Conservation (phyloP, 2,888 invertebrate species). For the Drosophila diplacantha region DNA sequence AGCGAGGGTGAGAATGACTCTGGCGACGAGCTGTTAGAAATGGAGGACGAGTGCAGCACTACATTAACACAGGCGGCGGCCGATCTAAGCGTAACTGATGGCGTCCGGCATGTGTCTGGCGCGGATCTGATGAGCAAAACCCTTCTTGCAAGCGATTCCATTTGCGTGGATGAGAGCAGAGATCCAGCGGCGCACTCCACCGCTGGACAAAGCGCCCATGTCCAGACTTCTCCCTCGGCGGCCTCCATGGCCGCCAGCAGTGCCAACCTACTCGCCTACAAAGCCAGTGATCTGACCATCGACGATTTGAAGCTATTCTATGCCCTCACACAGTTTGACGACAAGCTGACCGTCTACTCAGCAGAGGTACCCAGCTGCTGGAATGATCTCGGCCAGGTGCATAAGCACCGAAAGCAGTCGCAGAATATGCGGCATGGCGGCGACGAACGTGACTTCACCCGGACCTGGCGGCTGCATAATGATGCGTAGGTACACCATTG, state of each 20-base stretch:
- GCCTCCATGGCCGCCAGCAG: conserved; percentile 52
- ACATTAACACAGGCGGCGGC: conserved; percentile 60
- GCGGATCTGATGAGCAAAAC: conserved; percentile 15
- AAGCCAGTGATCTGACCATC: conserved; percentile 79
- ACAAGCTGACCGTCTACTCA: conserved; percentile 81
- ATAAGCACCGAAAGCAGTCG: conserved; percentile 91
- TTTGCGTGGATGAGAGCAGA: conserved; percentile 47
- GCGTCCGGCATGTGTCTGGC: conserved; percentile 39
- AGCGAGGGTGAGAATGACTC: conserved; percentile 86
- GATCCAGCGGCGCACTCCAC: conserved; percentile 31
- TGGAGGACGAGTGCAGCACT: conserved; percentile 81
- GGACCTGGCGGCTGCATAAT: conserved; percentile 92
- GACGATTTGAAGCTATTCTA: conserved; percentile 84
- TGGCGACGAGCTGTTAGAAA: conserved; percentile 83
- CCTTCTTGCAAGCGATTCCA: conserved; percentile 25
- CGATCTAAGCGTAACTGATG: conserved; percentile 72
- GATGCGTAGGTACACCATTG: conserved; percentile 81
- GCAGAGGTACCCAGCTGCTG: conserved; percentile 95
- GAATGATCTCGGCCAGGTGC: conserved; percentile 95
- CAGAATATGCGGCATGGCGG: conserved; percentile 83
- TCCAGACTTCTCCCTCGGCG: conserved; percentile 68
- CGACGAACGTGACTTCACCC: conserved; percentile 84
- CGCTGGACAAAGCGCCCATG: conserved; percentile 37
- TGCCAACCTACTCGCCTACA: conserved; percentile 80
- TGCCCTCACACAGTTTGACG: conserved; percentile 87